A percentile compares a stretch with the other conserved stretches of the same genome.
These are phyloP conservation scores for Drosophila persimilis DNA, from an alignment of 1,140 invertebrate genomes.

Conservation along the genomic window DNA sequence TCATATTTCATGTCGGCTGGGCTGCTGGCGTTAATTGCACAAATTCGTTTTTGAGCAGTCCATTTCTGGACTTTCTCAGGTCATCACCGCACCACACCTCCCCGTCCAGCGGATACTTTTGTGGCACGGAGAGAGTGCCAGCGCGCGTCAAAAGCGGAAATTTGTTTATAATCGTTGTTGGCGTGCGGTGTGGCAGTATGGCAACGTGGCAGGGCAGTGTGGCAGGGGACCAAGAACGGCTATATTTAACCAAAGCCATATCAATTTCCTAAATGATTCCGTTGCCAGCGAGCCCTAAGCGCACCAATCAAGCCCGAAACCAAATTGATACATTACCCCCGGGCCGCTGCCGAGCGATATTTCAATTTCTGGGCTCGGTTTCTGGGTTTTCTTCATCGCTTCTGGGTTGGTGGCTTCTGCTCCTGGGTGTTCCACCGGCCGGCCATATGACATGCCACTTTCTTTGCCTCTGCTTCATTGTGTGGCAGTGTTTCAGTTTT, in stretches of 20 bases:
- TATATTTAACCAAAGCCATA: conserved; percentile 58
- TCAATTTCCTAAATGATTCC: conserved; percentile 76
- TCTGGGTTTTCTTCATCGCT: conserved; percentile 19
- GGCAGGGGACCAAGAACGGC: conserved; percentile 22
- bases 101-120: conserved; percentile 8
- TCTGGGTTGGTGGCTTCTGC: conserved; percentile 1
- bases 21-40: conserved; percentile 69
- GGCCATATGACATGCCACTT: conserved; percentile 78
- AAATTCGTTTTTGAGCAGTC: conserved; percentile 78
- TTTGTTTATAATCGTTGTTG: conserved; percentile 79
- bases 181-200: conserved; percentile 53
- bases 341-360: conserved; percentile 39
- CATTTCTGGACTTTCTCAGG: conserved; percentile 64
- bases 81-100: conserved; percentile 19
- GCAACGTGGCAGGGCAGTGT: background rate
- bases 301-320: conserved; percentile 65
- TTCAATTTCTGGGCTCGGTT: conserved; percentile 58
- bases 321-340: conserved; percentile 78
- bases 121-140: conserved; percentile 28
- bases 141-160: conserved; percentile 79
- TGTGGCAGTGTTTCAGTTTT: conserved; percentile 37
- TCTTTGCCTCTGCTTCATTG: conserved; percentile 45
- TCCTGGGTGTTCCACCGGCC: conserved; percentile 70
- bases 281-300: conserved; percentile 52
- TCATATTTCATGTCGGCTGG: conserved; percentile 56